Percentiles rank a stretch among this genome's conserved stretches.
phyloP scores from a whole-genome alignment of 2,888 invertebrate genomes.

The Ophioninae sp. region DNA sequence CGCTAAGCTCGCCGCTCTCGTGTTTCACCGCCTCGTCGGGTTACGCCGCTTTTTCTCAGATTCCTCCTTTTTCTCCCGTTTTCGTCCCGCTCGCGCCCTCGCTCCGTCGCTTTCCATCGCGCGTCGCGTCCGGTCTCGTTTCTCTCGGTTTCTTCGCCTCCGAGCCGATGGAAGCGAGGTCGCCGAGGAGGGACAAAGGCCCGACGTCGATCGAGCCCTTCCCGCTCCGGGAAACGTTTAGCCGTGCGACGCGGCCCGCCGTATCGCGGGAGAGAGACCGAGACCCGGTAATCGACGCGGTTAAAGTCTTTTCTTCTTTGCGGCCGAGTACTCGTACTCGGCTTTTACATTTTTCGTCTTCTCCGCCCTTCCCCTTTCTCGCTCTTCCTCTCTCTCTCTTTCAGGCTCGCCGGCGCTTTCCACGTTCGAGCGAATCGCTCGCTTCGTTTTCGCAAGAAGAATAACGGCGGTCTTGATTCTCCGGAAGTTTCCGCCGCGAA shows the following conservation, averaged over 20 bases:
- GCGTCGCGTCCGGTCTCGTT: neutral
- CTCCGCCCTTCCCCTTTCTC: conserved; percentile 14
- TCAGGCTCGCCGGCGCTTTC: conserved; percentile 32
- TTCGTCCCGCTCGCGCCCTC: conserved; percentile 43
- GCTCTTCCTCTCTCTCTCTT: conserved; percentile 18
- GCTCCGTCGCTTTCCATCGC: conserved; percentile 35
- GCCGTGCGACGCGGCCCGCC: conserved; percentile 60
- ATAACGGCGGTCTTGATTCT: conserved; percentile 44
- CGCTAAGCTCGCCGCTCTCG: conserved; percentile 61
- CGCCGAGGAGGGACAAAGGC: conserved; percentile 58
- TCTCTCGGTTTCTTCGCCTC: conserved; percentile 44
- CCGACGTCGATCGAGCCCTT: conserved; percentile 71
- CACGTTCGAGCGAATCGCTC: conserved; percentile 56
- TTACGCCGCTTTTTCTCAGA: conserved; percentile 54
- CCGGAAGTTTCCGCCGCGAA: conserved; percentile 26
- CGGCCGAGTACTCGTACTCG: conserved; percentile 36
- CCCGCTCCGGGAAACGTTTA: conserved; percentile 77
- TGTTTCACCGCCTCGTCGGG: conserved; percentile 63
- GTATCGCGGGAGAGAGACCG: conserved; percentile 40
- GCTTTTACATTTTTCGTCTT: conserved; percentile 19
- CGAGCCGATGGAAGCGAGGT: conserved; percentile 18
- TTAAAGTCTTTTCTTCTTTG: conserved; percentile 46
- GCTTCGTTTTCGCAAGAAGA: conserved; percentile 60
- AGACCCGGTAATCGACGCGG: conserved; percentile 45
- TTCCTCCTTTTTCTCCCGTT: conserved; percentile 51